These are phyloP conservation scores for Stramonita haemastoma DNA, from an alignment of 2,888 invertebrate genomes.

Conservation along the genomic window DNA sequence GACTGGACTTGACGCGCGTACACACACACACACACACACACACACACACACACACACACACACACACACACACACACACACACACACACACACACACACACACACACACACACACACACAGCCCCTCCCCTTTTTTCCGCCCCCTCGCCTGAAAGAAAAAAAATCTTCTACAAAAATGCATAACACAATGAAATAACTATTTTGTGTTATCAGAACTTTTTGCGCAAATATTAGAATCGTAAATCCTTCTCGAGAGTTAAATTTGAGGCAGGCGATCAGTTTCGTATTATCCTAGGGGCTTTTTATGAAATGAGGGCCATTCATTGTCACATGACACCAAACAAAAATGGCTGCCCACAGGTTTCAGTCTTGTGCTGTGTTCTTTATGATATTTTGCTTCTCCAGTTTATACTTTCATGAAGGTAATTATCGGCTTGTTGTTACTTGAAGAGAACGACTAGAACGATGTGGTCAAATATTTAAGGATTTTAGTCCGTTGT, in stretches of 20 bases:
- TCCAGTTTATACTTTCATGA: background rate
- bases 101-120: no score
- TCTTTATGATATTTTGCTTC: background rate
- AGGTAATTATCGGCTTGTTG: background rate
- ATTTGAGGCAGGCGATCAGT: no score
- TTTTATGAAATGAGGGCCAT: background rate
- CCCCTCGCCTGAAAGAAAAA: background rate
- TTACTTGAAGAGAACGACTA: background rate
- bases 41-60: no score
- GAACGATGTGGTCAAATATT: background rate
- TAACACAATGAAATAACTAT: no score
- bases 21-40: no score
- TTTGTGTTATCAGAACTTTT: no score
- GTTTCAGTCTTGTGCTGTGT: background rate
- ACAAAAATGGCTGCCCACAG: conserved; percentile 16
- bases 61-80: no score
- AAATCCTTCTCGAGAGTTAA: background rate
- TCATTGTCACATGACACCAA: background rate
- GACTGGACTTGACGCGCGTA: no score
- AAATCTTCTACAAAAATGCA: background rate
- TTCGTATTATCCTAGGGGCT: background rate
- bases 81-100: no score
- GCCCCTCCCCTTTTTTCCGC: no score
- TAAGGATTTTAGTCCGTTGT: background rate
- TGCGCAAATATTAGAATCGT: no score